Evolutionary conservation across 2,113 vertebrate species (phyloP).

Genomic region (Pseudopodoces humilis): DNA sequence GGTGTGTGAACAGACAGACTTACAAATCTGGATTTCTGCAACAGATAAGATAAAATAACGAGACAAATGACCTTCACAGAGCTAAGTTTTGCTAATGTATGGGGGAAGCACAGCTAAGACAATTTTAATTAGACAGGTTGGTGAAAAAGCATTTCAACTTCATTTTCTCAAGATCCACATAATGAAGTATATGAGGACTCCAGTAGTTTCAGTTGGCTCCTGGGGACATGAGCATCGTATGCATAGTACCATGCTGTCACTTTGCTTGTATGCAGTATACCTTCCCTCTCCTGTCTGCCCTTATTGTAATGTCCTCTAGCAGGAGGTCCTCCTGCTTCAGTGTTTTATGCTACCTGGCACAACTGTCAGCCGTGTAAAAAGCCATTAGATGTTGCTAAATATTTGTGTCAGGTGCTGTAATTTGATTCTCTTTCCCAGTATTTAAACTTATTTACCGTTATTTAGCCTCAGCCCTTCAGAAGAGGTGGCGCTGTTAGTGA

Average conservation of each 20-base stretch:
- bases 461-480: background rate
- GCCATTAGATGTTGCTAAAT: background rate
- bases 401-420: background rate
- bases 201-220: background rate
- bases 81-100: background rate
- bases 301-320: background rate
- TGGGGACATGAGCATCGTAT: background rate
- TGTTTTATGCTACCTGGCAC: background rate
- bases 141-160: conserved; percentile 22
- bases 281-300: background rate
- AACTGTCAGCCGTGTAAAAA: background rate
- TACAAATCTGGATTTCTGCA: background rate
- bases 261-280: background rate
- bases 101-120: background rate
- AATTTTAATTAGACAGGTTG: background rate
- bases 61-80: background rate
- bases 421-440: background rate
- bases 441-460: background rate
- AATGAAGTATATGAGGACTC: background rate
- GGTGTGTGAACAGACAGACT: background rate
- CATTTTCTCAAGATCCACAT: background rate
- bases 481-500: background rate
- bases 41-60: background rate
- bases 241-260: background rate
- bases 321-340: background rate